Conservation (phyloP, 2,113 vertebrate genomes). For the Perognathus longimembris region DNA sequence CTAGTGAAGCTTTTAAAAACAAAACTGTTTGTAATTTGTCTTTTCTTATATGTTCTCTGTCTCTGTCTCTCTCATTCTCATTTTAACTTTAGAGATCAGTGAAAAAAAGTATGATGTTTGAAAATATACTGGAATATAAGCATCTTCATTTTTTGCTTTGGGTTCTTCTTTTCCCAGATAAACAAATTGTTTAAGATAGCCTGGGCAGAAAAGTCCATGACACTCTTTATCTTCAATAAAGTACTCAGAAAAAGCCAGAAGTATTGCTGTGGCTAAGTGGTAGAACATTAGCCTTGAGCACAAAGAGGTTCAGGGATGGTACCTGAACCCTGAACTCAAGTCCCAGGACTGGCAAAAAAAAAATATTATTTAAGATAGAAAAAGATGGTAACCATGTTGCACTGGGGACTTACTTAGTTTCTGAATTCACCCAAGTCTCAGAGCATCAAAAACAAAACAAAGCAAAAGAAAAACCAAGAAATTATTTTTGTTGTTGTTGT, state of each 20-base stretch:
- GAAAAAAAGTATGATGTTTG: slow-evolving; percentile 32
- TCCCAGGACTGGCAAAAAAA: no score
- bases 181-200: neutral
- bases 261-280: no score
- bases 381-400: neutral
- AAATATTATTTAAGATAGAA: neutral
- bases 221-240: no score
- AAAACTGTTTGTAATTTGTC: neutral
- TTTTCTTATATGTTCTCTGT: neutral
- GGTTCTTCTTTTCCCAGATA: slow-evolving; percentile 13
- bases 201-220: no score
- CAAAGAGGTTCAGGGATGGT: no score
- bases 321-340: no score
- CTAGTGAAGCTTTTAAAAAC: slow-evolving; percentile 48
- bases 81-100: slow-evolving; percentile 19
- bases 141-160: slow-evolving; percentile 19
- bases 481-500: no score
- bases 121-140: slow-evolving; percentile 27
- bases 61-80: neutral
- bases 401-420: neutral
- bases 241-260: no score
- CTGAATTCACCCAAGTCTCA: slow-evolving; percentile 21
- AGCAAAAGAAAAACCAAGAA: neutral
- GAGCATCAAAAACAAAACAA: neutral
- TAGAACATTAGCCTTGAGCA: no score